Percentiles rank a stretch among this genome's conserved stretches.
Evolutionary conservation across 2,888 invertebrate genomes (phyloP).

Genomic region (Euzophera pinguis): DNA sequence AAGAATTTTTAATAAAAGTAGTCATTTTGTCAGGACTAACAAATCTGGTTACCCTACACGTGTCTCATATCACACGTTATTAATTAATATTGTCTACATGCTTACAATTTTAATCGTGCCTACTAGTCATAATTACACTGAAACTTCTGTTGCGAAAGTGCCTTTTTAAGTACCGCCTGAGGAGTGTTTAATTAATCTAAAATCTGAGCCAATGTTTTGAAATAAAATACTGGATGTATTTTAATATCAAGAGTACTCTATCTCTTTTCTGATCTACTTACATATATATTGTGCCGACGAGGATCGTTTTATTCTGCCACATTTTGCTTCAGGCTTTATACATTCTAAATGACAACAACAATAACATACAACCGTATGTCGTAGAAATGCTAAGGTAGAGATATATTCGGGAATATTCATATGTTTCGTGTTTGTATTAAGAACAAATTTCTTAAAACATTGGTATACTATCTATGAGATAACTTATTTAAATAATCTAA

Average conservation of each 20-base stretch:
- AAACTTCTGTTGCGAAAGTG: slow-evolving; percentile 6
- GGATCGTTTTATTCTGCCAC: too few species aligned
- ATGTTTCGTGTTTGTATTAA: too few species aligned
- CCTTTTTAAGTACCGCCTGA: slow-evolving; percentile 9
- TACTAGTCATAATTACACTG: slow-evolving; percentile 9
- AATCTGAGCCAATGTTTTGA: slow-evolving; percentile 9
- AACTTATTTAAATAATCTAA: too few species aligned
- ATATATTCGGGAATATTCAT: too few species aligned
- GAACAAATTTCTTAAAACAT: too few species aligned
- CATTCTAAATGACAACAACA: too few species aligned
- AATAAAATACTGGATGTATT: slow-evolving; percentile 7
- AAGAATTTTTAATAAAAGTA: too few species aligned
- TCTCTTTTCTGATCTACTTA: not conserved
- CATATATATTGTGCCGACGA: too few species aligned
- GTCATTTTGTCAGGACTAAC: not conserved
- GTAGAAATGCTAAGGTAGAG: too few species aligned
- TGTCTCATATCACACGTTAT: not conserved
- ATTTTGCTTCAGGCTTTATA: too few species aligned
- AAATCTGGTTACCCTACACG: not conserved
- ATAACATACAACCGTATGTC: too few species aligned
- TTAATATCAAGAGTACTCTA: slow-evolving; percentile 9
- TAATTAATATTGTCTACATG: slow-evolving; percentile 12
- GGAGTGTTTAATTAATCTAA: slow-evolving; percentile 14
- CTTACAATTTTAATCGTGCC: slow-evolving; percentile 9
- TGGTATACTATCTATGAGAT: too few species aligned